Evolutionary conservation across 2,797 vertebrate species (phyloP), one percentile per base, ranked within the genome.

Genomic region (Acanthurus lineatus): DNA sequence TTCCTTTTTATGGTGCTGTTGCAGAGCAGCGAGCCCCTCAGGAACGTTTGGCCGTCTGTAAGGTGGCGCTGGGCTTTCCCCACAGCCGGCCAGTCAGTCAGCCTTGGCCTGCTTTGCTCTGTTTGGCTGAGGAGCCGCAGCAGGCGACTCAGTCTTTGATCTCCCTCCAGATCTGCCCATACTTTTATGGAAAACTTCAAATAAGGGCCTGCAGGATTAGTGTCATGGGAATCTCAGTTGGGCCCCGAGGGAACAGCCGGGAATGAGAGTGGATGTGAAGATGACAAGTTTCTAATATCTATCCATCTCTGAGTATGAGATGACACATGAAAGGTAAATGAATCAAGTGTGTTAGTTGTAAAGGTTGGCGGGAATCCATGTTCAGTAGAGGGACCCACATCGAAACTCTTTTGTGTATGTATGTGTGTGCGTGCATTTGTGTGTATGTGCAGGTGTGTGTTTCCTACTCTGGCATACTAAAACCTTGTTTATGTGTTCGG

Each of bases 401-500:
- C 32, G 17, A 17, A 52, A 38, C 4, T 16, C 0, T 45, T 0
- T 65, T 48, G 40, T 76, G 76, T 51, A 16, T 71, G 45, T 48
- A 38, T 59, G 17, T 45, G 54, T 70, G 44, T 62, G 49, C 69
- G 28, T 63, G 62, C 72, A 58, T 61, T 16, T 40, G 16, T 58
- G 15, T 38, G 57, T 40, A 19, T 40, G 25, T 53, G 38, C 59
- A 22, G 51, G 52, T 73, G 32, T 65, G 63, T 69, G 67, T 66
- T 17, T 59, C 17, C 2, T 0, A 56, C 16, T 44, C 38, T 42
- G 42, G 2, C 25, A 20, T 62, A 16, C 56, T 81, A 49, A 56
- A 66, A 72, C 48, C 76, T 70, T 89, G 78, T 89, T 91, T 83
- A 38, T 10, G 56, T 2, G 42, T 45, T 54, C 4, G 3, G 44